Percentiles rank a stretch among this genome's conserved stretches.
phyloP scores from a whole-genome alignment of 2,797 vertebrate species.

The Sebastes iracundus region DNA sequence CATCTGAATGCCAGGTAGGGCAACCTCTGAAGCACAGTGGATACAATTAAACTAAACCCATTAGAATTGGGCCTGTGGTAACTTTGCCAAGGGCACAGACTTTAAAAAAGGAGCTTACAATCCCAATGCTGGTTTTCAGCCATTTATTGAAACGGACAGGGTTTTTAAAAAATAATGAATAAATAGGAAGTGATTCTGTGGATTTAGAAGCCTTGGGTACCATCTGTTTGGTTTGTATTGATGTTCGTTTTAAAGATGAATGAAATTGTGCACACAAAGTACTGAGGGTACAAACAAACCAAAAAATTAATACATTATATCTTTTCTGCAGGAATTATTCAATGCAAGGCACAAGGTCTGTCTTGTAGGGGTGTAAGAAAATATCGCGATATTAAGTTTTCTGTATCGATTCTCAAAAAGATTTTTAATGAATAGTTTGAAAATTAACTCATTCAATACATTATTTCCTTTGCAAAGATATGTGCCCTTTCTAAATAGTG shows the following conservation, averaged over 20 bases:
- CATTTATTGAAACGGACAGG: neutral
- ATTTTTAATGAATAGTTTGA: no score
- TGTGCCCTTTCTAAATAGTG: neutral
- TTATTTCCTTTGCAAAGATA: neutral
- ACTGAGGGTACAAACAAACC: neutral
- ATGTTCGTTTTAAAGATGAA: constrained; percentile 11
- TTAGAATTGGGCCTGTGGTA: constrained; percentile 30
- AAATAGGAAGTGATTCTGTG: neutral
- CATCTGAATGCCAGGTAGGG: constrained; percentile 49
- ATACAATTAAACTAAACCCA: constrained; percentile 58
- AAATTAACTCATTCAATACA: rapidly evolving
- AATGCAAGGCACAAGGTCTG: neutral
- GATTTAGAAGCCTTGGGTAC: neutral
- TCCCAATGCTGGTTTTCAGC: neutral
- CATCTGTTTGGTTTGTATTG: neutral
- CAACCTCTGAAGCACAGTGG: constrained; percentile 33
- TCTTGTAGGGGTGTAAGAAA: neutral
- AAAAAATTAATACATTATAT: neutral
- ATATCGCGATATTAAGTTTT: neutral
- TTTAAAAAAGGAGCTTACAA: neutral
- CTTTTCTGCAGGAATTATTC: neutral
- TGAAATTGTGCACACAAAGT: neutral
- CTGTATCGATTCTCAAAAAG: no score
- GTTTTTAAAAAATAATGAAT: neutral
- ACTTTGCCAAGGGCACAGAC: constrained; percentile 26